Evolutionary conservation across 2,797 vertebrate genomes (phyloP).

Genomic region (Eulemur rubriventer): DNA sequence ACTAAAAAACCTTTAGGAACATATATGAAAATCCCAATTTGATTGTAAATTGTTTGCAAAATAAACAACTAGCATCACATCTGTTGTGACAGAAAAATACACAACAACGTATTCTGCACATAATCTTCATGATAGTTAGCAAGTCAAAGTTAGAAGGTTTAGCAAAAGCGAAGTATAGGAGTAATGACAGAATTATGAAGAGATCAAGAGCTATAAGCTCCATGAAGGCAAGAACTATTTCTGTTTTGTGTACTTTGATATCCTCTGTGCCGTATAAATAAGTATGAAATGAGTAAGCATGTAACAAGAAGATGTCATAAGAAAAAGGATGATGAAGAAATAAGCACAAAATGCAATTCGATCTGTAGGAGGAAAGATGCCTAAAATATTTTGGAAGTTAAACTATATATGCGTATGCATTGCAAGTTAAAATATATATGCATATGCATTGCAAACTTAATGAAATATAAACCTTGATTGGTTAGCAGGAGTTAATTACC

Average conservation of each 20-base stretch:
- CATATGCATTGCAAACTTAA: neutral
- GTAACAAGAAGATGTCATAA: neutral
- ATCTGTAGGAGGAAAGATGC: neutral
- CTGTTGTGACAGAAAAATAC: neutral
- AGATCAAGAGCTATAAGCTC: neutral
- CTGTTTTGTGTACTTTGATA: neutral
- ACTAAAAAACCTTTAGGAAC: neutral
- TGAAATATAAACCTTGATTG: neutral
- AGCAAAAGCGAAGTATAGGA: neutral
- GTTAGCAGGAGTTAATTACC: neutral
- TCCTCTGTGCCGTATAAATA: neutral
- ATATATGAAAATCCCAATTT: neutral
- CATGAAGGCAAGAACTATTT: neutral
- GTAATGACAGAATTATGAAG: neutral
- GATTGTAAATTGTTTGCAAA: neutral
- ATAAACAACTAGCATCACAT: neutral
- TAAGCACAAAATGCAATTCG: neutral
- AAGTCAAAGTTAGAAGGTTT: neutral
- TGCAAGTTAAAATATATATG: neutral
- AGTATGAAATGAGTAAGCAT: neutral
- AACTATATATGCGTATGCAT: neutral
- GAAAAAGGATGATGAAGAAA: conserved; percentile 9
- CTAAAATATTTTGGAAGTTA: neutral
- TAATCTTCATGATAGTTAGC: neutral
- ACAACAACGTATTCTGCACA: neutral